Base-by-base conservation (phyloP, 2,888 invertebrate species). In the Harmothoe impar region DNA sequence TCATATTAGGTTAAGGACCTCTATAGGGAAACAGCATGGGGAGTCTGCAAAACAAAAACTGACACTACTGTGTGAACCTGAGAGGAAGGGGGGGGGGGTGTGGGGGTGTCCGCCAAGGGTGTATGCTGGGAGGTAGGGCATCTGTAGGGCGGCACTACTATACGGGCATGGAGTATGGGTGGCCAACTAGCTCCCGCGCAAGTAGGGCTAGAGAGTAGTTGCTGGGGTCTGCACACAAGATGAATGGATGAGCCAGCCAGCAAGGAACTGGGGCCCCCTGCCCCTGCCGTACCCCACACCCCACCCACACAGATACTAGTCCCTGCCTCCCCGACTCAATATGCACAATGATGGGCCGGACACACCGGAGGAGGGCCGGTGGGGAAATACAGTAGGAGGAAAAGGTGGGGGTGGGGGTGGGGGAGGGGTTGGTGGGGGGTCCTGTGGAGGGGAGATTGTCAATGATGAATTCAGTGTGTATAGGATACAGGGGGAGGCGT, bases 381-480 rank as follows among this genome's bases (percentile, higher is more conserved):
- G 77, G 77, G 77, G 77, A 25, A 25, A 25, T 25, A 25, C 43
- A 31, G 31, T 77, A 17, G 77, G 31, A 31, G 77, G 77, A 31
- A 31, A 31, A 25, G 77, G 77, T 77, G 17, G 5, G 17, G 31
- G 7, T 5, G 77, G 31, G 17, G 17, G 5, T 5, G 31, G 7
- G 17, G 77, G 31, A 31, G 0, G 77, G 25, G 77, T 25, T 15
- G 29, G 77, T 77, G 77, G 77, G 77, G 77, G 31, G 77, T 77
- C 17, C 5, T 25, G 77, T 7, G 62, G 62, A 15, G 62, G 20
- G 17, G 77, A 17, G 31, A 31, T 77, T 25, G 77, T n/a, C 62
- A 62, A 62, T 62, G 62, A 62, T 62, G n/a, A 62, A 62, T 62
- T n/a, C 62, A 62, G 23, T 62, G 62, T 62, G 20, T n/a, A 43